Evolutionary conservation across 2,888 invertebrate genomes (phyloP).

Genomic region (Yponomeuta cagnagella): DNA sequence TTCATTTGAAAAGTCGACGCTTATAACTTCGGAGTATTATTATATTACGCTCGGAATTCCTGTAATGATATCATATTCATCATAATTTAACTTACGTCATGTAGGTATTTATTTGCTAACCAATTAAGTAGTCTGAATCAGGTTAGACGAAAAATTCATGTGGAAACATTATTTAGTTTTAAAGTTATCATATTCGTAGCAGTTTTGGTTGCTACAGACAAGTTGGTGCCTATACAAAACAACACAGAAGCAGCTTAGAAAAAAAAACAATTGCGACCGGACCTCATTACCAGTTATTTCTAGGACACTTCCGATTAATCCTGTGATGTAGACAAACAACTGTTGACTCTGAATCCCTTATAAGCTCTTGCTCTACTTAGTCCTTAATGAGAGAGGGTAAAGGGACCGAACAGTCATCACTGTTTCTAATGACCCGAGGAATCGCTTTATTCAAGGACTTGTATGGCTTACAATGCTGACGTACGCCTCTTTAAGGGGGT

Average conservation of each 20-base stretch:
- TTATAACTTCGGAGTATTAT: not conserved
- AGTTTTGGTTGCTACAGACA: no score
- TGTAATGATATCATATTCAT: not conserved
- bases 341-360: conserved; percentile 39
- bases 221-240: no score
- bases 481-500: not conserved
- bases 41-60: not conserved
- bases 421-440: conserved; percentile 57
- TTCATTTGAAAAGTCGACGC: not conserved
- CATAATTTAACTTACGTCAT: not conserved
- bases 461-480: conserved; percentile 24
- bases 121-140: not conserved
- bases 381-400: conserved; percentile 55
- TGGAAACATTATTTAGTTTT: no score
- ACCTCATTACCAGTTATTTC: not conserved
- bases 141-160: not conserved
- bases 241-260: no score
- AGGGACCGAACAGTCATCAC: conserved; percentile 59
- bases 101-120: not conserved
- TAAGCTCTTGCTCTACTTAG: conserved; percentile 30
- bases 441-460: conserved; percentile 52
- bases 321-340: conserved; percentile 40
- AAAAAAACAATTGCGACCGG: no score
- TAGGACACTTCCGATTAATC: not conserved
- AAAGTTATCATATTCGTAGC: no score